These are phyloP conservation scores for Embiotoca jacksoni DNA, from an alignment of 2,113 vertebrate species.

Conservation along the genomic window DNA sequence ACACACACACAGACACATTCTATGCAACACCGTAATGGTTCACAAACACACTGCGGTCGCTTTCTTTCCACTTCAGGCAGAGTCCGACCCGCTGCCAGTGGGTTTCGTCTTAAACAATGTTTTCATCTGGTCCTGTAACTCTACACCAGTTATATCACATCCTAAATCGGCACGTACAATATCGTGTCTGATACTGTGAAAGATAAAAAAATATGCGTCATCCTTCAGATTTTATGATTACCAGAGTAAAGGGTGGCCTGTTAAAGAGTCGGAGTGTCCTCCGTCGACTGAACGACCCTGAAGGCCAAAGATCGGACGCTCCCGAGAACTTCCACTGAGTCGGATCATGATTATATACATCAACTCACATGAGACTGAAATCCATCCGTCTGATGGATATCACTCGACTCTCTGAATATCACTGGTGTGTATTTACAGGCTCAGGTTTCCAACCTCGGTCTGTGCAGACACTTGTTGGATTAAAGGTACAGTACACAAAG, in stretches of 20 bases:
- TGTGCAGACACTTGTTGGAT: neutral
- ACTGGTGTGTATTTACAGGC: neutral
- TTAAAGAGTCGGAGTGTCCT: neutral
- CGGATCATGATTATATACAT: neutral
- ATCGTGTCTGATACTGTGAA: too few species aligned
- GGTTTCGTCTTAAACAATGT: too few species aligned
- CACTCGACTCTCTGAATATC: neutral
- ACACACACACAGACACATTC: too few species aligned
- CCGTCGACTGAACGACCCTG: neutral
- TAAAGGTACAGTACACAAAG: neutral
- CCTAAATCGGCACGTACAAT: too few species aligned
- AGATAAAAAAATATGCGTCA: neutral
- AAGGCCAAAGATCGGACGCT: constrained; percentile 26
- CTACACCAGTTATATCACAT: too few species aligned
- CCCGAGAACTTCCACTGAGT: neutral
- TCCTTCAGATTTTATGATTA: neutral
- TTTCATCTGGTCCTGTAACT: too few species aligned
- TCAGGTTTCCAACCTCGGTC: constrained; percentile 5
- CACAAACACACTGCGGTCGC: too few species aligned
- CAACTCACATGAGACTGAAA: constrained; percentile 24
- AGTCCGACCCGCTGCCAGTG: too few species aligned
- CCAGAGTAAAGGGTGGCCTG: neutral
- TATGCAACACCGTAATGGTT: too few species aligned
- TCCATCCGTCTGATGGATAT: constrained; percentile 6
- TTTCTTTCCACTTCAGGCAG: too few species aligned